Base-by-base conservation (phyloP, 2,113 vertebrate species). In the Dasyornis broadbenti region DNA sequence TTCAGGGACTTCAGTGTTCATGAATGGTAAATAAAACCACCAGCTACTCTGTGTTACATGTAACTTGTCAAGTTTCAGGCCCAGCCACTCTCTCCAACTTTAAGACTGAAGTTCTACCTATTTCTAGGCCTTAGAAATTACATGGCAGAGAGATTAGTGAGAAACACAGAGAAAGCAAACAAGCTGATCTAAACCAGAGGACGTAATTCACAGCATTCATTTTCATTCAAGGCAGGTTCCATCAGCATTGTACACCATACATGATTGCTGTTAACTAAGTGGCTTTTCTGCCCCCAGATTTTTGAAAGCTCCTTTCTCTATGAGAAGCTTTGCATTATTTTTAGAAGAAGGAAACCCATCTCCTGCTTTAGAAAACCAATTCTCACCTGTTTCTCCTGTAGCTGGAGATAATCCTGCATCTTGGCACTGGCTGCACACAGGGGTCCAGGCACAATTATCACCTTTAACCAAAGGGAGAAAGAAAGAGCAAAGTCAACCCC, bases 351-450 rank as follows among this genome's bases (percentile, higher is more conserved):
- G 35, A 90, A 82, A 79, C 7, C 7, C 3, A 1, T 53, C 57
- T 63, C 27, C 54, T 44, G 19, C 54, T 71, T 73, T 66, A 87
- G 77, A 79, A 89, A 63, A 88, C 18, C 7, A 47, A 63, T 37
- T 70, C 97, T 97, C 90, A 97, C 97, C 95, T 26, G 92, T 94
- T 72, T 92, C 96, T 65, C 42, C 68, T 11, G 73, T 31, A 56
- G 94, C 94, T 89, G 66, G 79, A 70, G 92, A 91, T 26, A 94
- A 86, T 90, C 91, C 94, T 66, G 92, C 79, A 61, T 95, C 96
- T n/a, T 71, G 94, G 81, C 37, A 65, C 68, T 80, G 94, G 92
- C 94, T 95, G 88, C 90, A 76, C 49, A 60, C 6, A 30, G 89
- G 69, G 14, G 63, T 66, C 63, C 94, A 94, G 73, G 96, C 82